Evolutionary conservation across 2,113 vertebrate species (phyloP), one percentile per base, ranked within the genome.

Genomic region (Eretmochelys imbricata): DNA sequence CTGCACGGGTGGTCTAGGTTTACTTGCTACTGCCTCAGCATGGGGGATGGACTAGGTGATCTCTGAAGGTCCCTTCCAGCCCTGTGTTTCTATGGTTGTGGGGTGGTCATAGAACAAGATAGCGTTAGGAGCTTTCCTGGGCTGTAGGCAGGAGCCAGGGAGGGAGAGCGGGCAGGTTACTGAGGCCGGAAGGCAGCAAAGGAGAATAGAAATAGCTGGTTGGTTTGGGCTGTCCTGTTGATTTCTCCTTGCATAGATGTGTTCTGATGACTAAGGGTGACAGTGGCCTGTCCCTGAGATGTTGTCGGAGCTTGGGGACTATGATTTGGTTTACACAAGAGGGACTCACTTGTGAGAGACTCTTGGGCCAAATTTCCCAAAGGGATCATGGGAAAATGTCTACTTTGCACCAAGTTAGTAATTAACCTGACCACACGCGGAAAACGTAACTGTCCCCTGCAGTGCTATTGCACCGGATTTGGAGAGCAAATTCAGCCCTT

Each of bases 221-320:
- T 27, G 11, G 29, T 62, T 6, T 62, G 25, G 5, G 27, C 11
- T 91, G 69, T 89, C 51, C 53, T 46, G 10, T n/a, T 65, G 82
- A 8, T 19, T 83, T 0, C 0, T 84, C 0, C 0, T 89, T 85
- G 35, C 0, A 1, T 57, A 83, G 16, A 9, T 4, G 14, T 49
- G 10, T 12, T 42, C 54, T 69, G 62, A 75, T 46, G 80, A 78
- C 6, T 10, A 24, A 76, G 53, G 0, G 1, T 29, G 17, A 6
- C 57, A 65, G 53, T 91, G 38, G 50, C 29, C 35, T 5, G 13
- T 50, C 62, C 82, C 59, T 82, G 78, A 54, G 53, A 48, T 20
- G 83, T 80, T 48, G 42, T 53, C 27, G 25, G 27, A 46, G 75
- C 10, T 4, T 14, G 48, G 27, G 8, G 8, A 1, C 22, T 57